A percentile compares a stretch with the other conserved stretches of the same genome.
These are phyloP conservation scores for Caenorhabditis auriculariae DNA, from an alignment of 2,888 invertebrate species.

Conservation along the genomic window DNA sequence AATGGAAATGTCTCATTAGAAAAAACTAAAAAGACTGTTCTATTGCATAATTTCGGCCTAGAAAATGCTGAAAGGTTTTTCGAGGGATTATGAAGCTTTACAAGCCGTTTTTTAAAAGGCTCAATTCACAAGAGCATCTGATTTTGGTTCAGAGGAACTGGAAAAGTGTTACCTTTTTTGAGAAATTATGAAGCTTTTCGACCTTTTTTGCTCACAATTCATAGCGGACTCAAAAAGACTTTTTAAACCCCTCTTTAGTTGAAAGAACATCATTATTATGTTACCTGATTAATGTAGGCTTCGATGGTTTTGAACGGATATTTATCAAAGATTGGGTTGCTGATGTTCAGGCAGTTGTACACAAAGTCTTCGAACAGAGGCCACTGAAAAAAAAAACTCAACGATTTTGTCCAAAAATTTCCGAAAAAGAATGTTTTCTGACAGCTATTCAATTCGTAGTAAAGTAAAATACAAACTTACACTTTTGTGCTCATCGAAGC, in stretches of 20 bases:
- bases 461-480: constrained; percentile 1
- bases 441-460: not conserved
- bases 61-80: no score
- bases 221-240: not conserved
- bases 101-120: no score
- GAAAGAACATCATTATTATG: no score
- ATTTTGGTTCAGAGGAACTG: not conserved
- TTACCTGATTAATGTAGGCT: constrained; percentile 18
- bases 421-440: not conserved
- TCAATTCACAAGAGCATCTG: no score
- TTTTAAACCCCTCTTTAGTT: no score
- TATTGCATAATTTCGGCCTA: no score
- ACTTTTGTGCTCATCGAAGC: constrained; percentile 1
- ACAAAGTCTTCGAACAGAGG: constrained; percentile 19
- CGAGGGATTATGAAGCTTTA: no score
- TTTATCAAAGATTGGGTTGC: constrained; percentile 3
- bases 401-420: no score
- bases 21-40: no score
- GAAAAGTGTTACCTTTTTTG: not conserved
- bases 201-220: not conserved
- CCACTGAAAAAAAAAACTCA: constrained; percentile 21
- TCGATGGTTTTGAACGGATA: constrained; percentile 11
- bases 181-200: not conserved
- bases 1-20: no score
- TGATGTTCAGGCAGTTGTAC: constrained; percentile 14